Evolutionary conservation across 2,113 vertebrate genomes (phyloP).

Genomic region (Nothobranchius kuhntae): DNA sequence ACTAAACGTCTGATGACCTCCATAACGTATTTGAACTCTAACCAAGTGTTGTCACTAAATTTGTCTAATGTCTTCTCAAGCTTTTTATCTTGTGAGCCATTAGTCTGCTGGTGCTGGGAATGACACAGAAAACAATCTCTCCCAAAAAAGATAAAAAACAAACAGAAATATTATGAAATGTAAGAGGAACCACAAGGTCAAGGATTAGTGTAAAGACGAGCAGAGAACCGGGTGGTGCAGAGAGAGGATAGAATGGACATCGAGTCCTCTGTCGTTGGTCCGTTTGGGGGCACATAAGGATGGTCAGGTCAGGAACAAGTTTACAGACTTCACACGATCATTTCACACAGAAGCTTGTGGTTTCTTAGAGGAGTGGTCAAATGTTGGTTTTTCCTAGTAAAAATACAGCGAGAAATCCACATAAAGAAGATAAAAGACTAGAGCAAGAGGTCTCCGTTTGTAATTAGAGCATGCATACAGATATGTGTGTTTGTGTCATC

Average conservation of each 20-base stretch:
- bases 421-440: neutral
- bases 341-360: neutral
- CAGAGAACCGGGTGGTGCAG: neutral
- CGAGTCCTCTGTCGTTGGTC: neutral
- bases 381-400: neutral
- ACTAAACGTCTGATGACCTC: neutral
- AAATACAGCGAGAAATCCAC: neutral
- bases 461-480: neutral
- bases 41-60: neutral
- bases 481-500: too few relatives aligned
- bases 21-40: neutral
- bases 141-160: neutral
- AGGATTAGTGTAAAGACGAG: neutral
- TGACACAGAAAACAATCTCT: neutral
- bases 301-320: neutral
- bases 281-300: neutral
- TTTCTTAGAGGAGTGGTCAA: neutral
- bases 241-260: neutral
- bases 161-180: neutral
- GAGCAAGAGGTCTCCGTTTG: neutral
- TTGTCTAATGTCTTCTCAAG: neutral
- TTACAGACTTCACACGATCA: constrained; percentile 1
- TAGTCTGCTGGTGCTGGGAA: too few relatives aligned
- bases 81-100: neutral
- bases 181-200: neutral